Base-by-base conservation (phyloP, 2,113 vertebrate genomes). In the Neogobius melanostomus region DNA sequence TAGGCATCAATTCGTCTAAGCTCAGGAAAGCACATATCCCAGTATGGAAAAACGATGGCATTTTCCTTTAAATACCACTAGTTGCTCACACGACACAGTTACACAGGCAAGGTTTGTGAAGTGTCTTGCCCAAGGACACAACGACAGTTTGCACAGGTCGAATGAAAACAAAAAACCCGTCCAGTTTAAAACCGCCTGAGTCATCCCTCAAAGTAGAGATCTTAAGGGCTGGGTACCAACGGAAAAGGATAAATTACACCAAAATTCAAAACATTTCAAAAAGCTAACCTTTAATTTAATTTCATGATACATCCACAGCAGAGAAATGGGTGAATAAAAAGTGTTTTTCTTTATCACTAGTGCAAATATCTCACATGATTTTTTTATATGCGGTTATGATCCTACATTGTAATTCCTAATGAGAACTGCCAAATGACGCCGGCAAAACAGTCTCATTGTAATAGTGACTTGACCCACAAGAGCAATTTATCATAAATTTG, bases 301-400 rank as follows among this genome's bases (percentile, higher is more conserved):
- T 17, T 21, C 36, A 45, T 64, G 75, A 85, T 72, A 88, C 72
- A 88, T 87, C 69, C 68, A 90, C 84, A 79, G 83, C 81, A 83
- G 82, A 87, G 8, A 82, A 53, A 91, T 82, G 70, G 70, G 71
- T 68, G 82, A 91, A 88, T 89, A 90, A 84, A 75, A 85, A 86
- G 85, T 85, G n/a, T n/a, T 76, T 80, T 88, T 85, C 77, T 65
- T 86, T 88, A 85, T 64, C 79, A 88, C 91, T 90, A 89, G 87
- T 92, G 90, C 90, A 92, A 92, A 92, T 90, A 92, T 90, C 78
- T 74, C 89, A 90, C 89, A 92, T 91, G 72, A 88, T 91, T 92
- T 83, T 89, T 92, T 90, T 85, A 92, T 91, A 89, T 77, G 85
- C 77, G 83, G 85, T 88, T 88, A 85, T 91, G 87, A 86, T 91